Evolutionary conservation across 2,797 vertebrate species (phyloP), one percentile per base, ranked within the genome.

Genomic region (Sphenopsis melanotis): DNA sequence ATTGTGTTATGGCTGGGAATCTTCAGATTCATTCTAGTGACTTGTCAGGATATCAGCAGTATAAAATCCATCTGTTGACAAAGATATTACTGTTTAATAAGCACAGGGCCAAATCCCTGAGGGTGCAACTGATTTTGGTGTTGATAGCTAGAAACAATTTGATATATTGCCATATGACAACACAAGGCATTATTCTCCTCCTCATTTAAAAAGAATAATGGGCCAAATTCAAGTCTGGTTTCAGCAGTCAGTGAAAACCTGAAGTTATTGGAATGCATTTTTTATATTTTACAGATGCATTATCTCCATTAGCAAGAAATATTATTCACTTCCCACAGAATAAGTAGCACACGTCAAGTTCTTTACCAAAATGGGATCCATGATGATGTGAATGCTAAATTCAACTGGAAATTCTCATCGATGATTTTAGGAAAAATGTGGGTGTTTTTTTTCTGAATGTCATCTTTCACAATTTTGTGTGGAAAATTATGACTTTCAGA

Each of bases 1-100:
- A 91, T 64, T 87, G 57, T 96, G 89, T 94, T 97, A 92, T 90
- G 83, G 66, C 94, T 90, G 63, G 92, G 57, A 91, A 89, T 94
- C 80, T 95, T 94, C 74, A 77, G 85, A 90, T 90, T 92, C 76
- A 53, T 94, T 72, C 72, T 93, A 71, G 70, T 87, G 47, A 85
- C 86, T 90, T 85, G 84, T 93, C 83, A 91, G 70, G 56, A 65
- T 90, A 89, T 65, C 72, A 80, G 47, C 52, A 72, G 36, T 60
- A 83, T 29, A 83, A 89, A 95, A 93, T 76, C 68, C 55, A 71
- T 93, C 91, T 95, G 82, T 47, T 91, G 80, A 88, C 63, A 93
- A 92, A 75, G 87, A 79, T 77, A 92, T 78, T 72, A 39, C 70
- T 69, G 34, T 82, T 94, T 93, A 85, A 93, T 89, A 89, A 93